Base-by-base conservation (phyloP, 1,140 invertebrate species). In the Orchesella cincta region DNA sequence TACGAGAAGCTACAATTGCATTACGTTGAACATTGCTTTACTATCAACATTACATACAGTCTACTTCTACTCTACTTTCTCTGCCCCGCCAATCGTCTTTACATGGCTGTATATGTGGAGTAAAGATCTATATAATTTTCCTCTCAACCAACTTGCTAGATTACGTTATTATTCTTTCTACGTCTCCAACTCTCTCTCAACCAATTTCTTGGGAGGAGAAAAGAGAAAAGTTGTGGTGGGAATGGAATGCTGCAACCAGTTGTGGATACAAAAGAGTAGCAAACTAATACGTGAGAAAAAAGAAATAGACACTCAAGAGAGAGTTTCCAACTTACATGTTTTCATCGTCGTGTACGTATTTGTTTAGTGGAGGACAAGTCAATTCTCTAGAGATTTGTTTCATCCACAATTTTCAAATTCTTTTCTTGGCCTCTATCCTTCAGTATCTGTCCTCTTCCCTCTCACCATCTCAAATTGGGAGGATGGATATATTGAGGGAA, bases 1-100 rank as follows among this genome's bases (percentile, higher is more conserved):
- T 67, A 67, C 62, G 62, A 67, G 62, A 67, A 67, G 62, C 23
- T 67, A 67, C 62, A 67, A 67, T 67, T 67, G 62, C 39, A 46
- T 12, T 57, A n/a, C n/a, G n/a, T n/a, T n/a, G n/a, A n/a, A n/a
- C n/a, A n/a, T n/a, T 46, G 39, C 20, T 12, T 46, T 46, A 46
- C 39, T 20, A 46, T 46, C 8, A 46, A 46, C 39, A 46, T 46
- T 46, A 12, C 39, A 12, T 46, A 46, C n/a, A n/a, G n/a, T n/a
- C 39, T 46, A 46, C 39, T 46, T 8, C 39, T 46, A 46, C 39
- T 8, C 8, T 46, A 46, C 20, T n/a, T n/a, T n/a, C n/a, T n/a
- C n/a, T n/a, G n/a, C n/a, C n/a, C n/a, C n/a, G n/a, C n/a, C n/a
- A n/a, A n/a, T n/a, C n/a, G n/a, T n/a, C n/a, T n/a, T n/a, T n/a